phyloP scores from a whole-genome alignment of 2,797 vertebrate genomes.

The Gymnocypris eckloni region DNA sequence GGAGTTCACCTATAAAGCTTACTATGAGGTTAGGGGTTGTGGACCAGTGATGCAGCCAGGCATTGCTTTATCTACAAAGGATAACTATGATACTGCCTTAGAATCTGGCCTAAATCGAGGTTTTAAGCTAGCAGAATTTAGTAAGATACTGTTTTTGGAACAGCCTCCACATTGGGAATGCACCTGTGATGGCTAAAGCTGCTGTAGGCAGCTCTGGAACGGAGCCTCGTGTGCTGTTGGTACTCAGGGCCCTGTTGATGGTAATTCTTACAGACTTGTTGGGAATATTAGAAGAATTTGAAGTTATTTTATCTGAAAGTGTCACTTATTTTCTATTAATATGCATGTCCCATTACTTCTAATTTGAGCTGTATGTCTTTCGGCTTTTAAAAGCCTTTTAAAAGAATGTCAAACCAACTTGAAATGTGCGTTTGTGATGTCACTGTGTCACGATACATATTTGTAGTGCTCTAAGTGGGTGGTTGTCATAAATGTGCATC shows the following conservation, averaged over 20 bases:
- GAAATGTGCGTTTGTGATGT: conserved; percentile 13
- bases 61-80: neutral
- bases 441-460: neutral
- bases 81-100: neutral
- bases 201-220: neutral
- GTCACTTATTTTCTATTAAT: conserved; percentile 35
- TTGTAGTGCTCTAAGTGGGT: conserved; percentile 11
- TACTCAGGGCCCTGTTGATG: neutral
- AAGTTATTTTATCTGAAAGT: conserved; percentile 1
- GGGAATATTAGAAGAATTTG: neutral
- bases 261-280: neutral
- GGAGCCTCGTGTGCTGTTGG: neutral
- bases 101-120: neutral
- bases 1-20: neutral
- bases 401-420: conserved; percentile 4
- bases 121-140: neutral
- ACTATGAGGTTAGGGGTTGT: neutral
- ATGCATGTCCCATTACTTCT: neutral
- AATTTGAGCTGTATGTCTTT: neutral
- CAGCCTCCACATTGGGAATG: neutral
- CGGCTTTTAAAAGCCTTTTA: neutral
- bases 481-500: conserved; percentile 16
- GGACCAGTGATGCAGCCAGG: neutral
- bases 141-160: neutral
- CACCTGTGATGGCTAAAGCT: conserved; percentile 12